A percentile compares a stretch with the other conserved stretches of the same genome.
Evolutionary conservation across 2,797 vertebrate species (phyloP).

Genomic region (Borostomias antarcticus): DNA sequence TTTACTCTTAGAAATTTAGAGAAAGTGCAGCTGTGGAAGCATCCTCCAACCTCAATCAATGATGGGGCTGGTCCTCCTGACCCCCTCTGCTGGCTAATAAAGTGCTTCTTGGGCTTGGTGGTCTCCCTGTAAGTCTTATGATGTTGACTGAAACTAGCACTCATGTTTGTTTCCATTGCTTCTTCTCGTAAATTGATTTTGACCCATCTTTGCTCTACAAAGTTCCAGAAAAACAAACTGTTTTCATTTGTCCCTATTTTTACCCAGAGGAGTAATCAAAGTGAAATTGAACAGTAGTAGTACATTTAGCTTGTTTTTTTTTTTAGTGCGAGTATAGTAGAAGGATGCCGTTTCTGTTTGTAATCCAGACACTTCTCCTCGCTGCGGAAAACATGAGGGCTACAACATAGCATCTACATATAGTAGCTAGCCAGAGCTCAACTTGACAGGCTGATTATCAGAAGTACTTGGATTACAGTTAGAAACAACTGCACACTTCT

Average conservation of each 20-base stretch:
- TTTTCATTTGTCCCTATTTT: constrained; percentile 26
- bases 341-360: too few species aligned
- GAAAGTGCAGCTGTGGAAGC: constrained; percentile 99
- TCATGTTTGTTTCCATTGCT: constrained; percentile 94
- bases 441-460: too few species aligned
- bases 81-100: constrained; percentile 94
- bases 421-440: too few species aligned
- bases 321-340: too few species aligned
- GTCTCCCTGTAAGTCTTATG: constrained; percentile 93
- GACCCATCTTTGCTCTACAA: constrained; percentile 66
- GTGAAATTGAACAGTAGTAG: too few species aligned
- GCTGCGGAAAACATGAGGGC: too few species aligned
- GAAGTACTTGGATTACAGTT: too few species aligned
- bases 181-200: constrained; percentile 92
- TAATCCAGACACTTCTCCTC: too few species aligned
- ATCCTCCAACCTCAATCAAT: constrained; percentile 98
- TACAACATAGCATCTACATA: too few species aligned
- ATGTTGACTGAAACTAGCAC: constrained; percentile 90
- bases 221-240: constrained; percentile 56
- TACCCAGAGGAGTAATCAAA: neutral
- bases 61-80: constrained; percentile 91
- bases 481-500: neutral
- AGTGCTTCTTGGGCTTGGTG: constrained; percentile 96
- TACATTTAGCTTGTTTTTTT: too few species aligned
- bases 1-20: constrained; percentile 99